Base-by-base conservation (phyloP, 2,113 vertebrate species). In the Dromas ardeola region DNA sequence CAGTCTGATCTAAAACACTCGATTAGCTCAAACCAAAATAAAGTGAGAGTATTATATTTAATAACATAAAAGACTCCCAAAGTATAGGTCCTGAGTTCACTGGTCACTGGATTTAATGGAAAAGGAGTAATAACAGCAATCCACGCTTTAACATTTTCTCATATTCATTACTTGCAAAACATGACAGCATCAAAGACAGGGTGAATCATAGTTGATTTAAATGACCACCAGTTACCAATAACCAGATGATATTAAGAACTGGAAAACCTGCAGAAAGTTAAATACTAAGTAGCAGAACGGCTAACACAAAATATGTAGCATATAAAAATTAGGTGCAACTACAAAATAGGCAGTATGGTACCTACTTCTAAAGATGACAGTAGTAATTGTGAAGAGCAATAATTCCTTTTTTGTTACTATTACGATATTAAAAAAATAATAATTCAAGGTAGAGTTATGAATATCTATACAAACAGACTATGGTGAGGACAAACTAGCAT, bases 401-500 rank as follows among this genome's bases (percentile, higher is more conserved):
- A 49, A 74, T 49, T 77, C 14, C 13, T 66, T 66, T 34, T 86
- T 56, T 4, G 2, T 62, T 81, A 52, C 13, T 62, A 45, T 36
- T 78, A 50, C 36, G 79, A 59, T 29, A 77, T 0, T 0, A 53
- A 78, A 55, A 50, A 85, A 70, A 25, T 1, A 36, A n/a, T 8
- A 76, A 20, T 13, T 70, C 22, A 36, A 52, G 50, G 45, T 15
- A 79, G 36, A 86, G 26, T 43, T 83, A 15, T 18, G 34, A 88
- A 32, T 56, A 77, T 19, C 17, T 59, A 18, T 8, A 6, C 0
- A 1, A 63, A 70, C 40, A 77, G 26, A 76, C 42, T 15, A 61
- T 0, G 6, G 20, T 0, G 0, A 84, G 25, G 45, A 36, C 27
- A 81, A 89, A 58, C 8, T 26, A 19, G 1, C 36, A 65, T 21